Evolutionary conservation across 2,888 invertebrate genomes (phyloP), one percentile per base, ranked within the genome.

Genomic region (Caenorhabditis macrosperma): DNA sequence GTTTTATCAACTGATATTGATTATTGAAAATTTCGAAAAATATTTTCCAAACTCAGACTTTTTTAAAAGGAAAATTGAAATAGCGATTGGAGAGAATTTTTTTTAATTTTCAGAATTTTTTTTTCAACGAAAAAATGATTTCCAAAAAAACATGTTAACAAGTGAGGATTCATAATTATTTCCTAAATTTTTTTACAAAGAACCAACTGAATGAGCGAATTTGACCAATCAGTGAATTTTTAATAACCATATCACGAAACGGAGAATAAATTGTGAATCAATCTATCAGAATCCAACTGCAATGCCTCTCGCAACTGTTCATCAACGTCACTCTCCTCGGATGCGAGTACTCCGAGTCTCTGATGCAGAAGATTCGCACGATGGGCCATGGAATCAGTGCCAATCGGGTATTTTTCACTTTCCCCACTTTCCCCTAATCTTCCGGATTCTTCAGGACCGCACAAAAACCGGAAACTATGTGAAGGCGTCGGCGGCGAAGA

Each of bases 281-380:
- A n/a, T n/a, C n/a, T 74, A 68, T 17, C 61, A 85, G 84, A 72
- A 78, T 82, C 48, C 81, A 82, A 66, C 55, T 85, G 7, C 80
- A 80, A 59, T 85, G 84, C 17, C 75, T 81, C n/a, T 85, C 84
- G 9, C 79, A 83, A 52, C 57, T 85, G 12, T 85, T 85, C 63
- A 77, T 85, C 24, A 83, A 85, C 44, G 78, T 85, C 28, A 82
- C 80, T 17, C 68, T 85, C 46, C 71, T 83, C 12, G 85, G 85
- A 35, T 85, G 85, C 48, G 82, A 82, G 24, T 85, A 85, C 55
- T 78, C 61, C 7, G 68, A 83, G 10, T 46, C 63, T 5, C 7
- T 83, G 15, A 85, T 83, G 83, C 61, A 78, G 24, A 82, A 79
- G 57, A 81, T 85, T 12, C 48, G 63, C n/a, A 54, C 77, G 41